Percentiles rank a stretch among this genome's conserved stretches.
Conservation (phyloP, 2,113 vertebrate genomes). For the Lycocorax pyrrhopterus region DNA sequence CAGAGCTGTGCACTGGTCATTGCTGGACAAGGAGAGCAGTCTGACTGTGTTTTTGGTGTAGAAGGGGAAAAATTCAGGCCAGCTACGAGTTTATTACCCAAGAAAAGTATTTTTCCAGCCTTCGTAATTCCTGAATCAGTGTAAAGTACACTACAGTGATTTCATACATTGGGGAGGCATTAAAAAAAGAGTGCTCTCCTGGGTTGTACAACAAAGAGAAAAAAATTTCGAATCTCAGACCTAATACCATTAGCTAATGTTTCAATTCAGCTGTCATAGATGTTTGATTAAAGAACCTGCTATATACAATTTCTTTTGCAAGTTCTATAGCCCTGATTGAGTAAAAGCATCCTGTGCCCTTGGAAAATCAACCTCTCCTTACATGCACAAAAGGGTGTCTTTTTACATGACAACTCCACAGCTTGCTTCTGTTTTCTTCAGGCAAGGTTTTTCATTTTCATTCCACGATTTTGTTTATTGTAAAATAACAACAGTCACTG, state of each 20-base stretch:
- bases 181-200: not conserved
- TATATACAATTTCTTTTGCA: not conserved
- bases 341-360: not conserved
- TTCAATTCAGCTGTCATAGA: conserved; percentile 19
- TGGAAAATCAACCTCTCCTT: not conserved
- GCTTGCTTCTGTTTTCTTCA: conserved; percentile 12
- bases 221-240: not conserved
- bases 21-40: not conserved
- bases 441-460: conserved; percentile 8
- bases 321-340: not conserved
- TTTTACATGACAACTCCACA: not conserved
- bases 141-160: not conserved
- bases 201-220: conserved; percentile 13
- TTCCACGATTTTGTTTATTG: not conserved
- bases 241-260: not conserved
- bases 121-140: not conserved
- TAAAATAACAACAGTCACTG: not conserved
- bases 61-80: not conserved
- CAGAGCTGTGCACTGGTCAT: not conserved
- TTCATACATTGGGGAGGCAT: not conserved
- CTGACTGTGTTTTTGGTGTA: not conserved
- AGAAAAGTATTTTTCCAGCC: conserved; percentile 22
- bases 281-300: conserved; percentile 16
- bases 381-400: not conserved
- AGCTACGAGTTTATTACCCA: not conserved